Conservation (phyloP, 2,113 vertebrate species). For the Hippoglossus stenolepis region DNA sequence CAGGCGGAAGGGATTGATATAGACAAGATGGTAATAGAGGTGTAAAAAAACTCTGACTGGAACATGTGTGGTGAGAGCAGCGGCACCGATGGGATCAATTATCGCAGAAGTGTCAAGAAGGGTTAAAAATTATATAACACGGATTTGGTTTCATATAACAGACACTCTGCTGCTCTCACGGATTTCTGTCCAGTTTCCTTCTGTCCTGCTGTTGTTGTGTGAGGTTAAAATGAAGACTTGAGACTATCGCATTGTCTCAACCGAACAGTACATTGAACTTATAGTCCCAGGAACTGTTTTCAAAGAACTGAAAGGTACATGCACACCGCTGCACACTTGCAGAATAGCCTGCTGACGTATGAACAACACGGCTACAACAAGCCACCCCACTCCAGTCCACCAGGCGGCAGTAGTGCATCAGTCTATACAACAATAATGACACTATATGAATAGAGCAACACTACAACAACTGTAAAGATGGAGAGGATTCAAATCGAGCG, state of each 20-base stretch:
- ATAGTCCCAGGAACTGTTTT: no score
- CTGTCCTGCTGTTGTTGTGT: neutral
- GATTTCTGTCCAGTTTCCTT: neutral
- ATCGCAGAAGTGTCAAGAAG: neutral
- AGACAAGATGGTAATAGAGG: slow-evolving; percentile 3
- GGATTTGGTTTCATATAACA: no score
- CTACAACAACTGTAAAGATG: no score
- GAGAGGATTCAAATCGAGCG: no score
- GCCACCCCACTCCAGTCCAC: no score
- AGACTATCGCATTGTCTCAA: neutral
- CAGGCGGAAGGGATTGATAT: neutral
- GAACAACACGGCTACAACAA: no score
- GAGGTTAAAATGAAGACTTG: neutral
- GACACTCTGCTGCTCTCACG: neutral
- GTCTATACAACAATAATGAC: no score
- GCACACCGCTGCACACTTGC: no score
- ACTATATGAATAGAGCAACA: no score
- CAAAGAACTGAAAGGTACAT: no score
- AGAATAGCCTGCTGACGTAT: no score
- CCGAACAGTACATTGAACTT: neutral
- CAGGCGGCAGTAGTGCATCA: no score
- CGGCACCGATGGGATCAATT: neutral
- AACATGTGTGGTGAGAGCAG: neutral
- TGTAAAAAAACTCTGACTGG: neutral
- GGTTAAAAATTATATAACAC: neutral